These are phyloP conservation scores for Monoplex corrugatus DNA, from an alignment of 2,888 invertebrate genomes.

Conservation along the genomic window DNA sequence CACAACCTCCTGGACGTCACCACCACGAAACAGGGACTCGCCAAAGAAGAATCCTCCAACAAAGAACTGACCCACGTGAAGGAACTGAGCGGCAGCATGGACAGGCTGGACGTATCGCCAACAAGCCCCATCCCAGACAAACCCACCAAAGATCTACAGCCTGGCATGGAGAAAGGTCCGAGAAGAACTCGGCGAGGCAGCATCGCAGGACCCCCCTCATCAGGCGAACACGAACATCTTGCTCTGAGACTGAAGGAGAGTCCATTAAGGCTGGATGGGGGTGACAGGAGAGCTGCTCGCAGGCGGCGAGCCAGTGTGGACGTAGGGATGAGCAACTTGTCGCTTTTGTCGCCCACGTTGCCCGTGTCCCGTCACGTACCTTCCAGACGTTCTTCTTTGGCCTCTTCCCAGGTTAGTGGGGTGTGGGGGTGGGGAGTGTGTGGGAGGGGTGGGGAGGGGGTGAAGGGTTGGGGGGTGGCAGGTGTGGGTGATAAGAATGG, in stretches of 20 bases:
- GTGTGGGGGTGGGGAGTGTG: too few species aligned
- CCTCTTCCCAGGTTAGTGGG: slow-evolving; percentile 29
- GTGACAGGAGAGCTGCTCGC: background rate
- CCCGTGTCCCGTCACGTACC: background rate
- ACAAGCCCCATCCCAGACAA: background rate
- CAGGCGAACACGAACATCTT: background rate
- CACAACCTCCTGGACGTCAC: background rate
- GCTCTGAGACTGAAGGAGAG: background rate
- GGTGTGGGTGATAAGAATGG: too few species aligned
- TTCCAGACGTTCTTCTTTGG: background rate
- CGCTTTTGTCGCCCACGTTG: background rate
- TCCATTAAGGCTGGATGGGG: background rate
- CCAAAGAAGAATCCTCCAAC: background rate
- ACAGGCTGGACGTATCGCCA: background rate
- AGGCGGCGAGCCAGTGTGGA: slow-evolving; percentile 20
- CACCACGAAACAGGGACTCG: too few species aligned
- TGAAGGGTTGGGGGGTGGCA: too few species aligned
- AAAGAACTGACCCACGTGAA: background rate
- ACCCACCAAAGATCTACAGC: too few species aligned
- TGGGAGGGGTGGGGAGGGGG: too few species aligned
- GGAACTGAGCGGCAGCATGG: background rate
- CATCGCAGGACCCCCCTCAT: background rate
- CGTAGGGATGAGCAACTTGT: background rate
- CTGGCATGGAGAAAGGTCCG: background rate
- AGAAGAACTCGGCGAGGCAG: background rate